Percentiles rank a stretch among this genome's conserved stretches.
Conservation (phyloP, 2,113 vertebrate species). For the Xiphias gladius region DNA sequence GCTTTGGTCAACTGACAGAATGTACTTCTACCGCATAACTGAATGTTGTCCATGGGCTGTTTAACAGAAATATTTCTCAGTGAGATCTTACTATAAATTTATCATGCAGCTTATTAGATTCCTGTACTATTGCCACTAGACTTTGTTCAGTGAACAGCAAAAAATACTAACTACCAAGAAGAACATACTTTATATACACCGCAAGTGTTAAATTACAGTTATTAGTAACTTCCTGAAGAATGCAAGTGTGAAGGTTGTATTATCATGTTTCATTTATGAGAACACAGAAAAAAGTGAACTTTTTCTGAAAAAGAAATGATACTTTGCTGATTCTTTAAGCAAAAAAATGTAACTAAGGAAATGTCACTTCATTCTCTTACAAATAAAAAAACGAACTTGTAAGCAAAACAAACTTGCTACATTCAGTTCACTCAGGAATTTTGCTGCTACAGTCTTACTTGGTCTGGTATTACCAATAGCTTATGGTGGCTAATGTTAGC, state of each 20-base stretch:
- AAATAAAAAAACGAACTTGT: background rate
- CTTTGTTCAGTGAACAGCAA: background rate
- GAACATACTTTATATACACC: background rate
- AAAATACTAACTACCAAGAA: background rate
- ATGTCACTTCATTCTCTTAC: background rate
- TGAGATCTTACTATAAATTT: background rate
- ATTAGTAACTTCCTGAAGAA: background rate
- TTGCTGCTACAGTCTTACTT: background rate
- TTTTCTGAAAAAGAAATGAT: background rate
- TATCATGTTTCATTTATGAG: background rate
- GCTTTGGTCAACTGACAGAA: slow-evolving; percentile 3
- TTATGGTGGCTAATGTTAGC: background rate
- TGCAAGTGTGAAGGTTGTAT: background rate
- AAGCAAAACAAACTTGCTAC: background rate
- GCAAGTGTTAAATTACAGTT: background rate
- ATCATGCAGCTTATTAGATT: background rate
- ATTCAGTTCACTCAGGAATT: background rate
- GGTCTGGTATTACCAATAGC: background rate
- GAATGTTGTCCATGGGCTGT: background rate
- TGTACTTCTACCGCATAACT: background rate
- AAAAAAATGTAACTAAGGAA: background rate
- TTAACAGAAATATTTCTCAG: background rate
- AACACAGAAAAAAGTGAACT: background rate
- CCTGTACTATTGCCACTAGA: background rate
- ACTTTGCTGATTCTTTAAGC: background rate